Base-by-base conservation (phyloP, 2,888 invertebrate genomes). In the Drosophila borborema region DNA sequence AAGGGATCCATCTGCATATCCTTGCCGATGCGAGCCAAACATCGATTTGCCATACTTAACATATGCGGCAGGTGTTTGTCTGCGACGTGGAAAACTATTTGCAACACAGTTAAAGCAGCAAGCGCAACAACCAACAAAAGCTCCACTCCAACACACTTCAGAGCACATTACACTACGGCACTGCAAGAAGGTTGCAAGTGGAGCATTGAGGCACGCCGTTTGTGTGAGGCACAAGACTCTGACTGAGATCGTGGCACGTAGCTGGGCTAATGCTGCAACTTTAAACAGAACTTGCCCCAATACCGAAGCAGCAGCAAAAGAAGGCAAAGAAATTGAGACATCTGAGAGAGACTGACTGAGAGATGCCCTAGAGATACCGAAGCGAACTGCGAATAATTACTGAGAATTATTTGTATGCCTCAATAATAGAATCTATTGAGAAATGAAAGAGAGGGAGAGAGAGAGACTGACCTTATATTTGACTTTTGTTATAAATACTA, bases 231-330 rank as follows among this genome's bases (percentile, higher is more conserved):
- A 20, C 49, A 28, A 18, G 55, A 66, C 41, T 41, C 48, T 64
- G 58, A 53, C 71, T 54, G 61, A 65, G 83, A 73, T 60, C 74
- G 72, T 70, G 67, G 71, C 86, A 89, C 89, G 89, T 89, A 81
- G 80, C 72, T 62, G 76, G 76, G 48, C 67, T 86, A 89, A 86
- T 86, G 85, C 78, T 84, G 87, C 84, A 86, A 81, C 89, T 86
- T 86, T 86, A 86, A 86, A 84, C 70, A 66, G 74, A 66, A 80
- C 75, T 71, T 62, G 54, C 66, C 59, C 49, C 65, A 48, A 55
- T 41, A 31, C n/a, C 28, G 28, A 53, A 59, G 56, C 43, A 55
- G 23, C 20, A 34, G 9, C 34, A 53, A 70, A 55, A 12, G 14
- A 20, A 34, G 14, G 12, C 16, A 56, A 16, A 43, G 28, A 20